Evolutionary conservation across 2,797 vertebrate genomes (phyloP), one percentile per base, ranked within the genome.

Genomic region (Oophaga sylvatica): DNA sequence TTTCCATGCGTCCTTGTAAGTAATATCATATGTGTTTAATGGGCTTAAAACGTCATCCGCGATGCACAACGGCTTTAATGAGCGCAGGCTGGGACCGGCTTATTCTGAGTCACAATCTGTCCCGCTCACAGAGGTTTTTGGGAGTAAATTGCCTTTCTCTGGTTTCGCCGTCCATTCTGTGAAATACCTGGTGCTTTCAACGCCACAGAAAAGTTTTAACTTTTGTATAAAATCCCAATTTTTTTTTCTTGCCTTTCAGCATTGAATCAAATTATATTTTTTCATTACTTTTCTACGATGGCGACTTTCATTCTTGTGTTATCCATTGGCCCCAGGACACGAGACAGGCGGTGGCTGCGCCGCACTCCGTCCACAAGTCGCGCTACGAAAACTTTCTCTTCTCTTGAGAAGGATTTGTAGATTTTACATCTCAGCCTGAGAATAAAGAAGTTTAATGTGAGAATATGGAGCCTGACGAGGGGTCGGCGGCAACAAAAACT

Each of bases 21-120:
- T 75, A 78, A 78, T 82, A 81, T 89, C 88, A 86, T 89, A 86
- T 89, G 88, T 79, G 88, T 89, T 82, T 89, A 86, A 89, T 86
- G 71, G 53, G 70, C 81, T 89, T 56, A 45, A 65, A 85, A 68
- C 83, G 57, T 77, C 80, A 41, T 71, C 60, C 59, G 62, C 59
- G 35, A 75, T 85, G 83, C 62, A 85, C 87, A 89, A 86, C 78
- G 48, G 79, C 8, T 79, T 60, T 89, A 89, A 89, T 89, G 88
- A 89, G 88, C 81, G 70, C 83, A 78, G 84, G 9, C 84, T 89
- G 84, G 62, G 73, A 63, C 87, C 16, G 57, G 87, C 82, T 78
- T 70, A 60, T 70, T 60, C 78, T 88, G 71, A 20, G 77, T 88
- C 87, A 88, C 77, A 88, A 85, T 81, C 85, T 85, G 81, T 88